A percentile compares a stretch with the other conserved stretches of the same genome.
Conservation (phyloP, 2,888 invertebrate species). For the Melipona beecheii region DNA sequence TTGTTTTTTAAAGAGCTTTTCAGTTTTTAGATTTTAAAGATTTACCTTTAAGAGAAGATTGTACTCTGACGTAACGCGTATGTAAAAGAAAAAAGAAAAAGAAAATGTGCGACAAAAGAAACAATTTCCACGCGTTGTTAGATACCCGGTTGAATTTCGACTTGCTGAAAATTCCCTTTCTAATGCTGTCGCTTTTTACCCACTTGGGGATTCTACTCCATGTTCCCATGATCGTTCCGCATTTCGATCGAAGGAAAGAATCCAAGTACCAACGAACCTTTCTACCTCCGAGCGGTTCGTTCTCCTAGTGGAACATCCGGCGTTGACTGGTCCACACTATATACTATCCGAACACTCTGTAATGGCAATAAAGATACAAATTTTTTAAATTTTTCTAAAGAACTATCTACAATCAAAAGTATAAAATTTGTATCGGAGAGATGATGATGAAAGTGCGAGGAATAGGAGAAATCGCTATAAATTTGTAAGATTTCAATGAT, state of each 20-base stretch:
- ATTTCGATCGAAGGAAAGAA: constrained; percentile 54
- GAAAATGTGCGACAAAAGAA: not conserved
- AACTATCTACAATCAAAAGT: too few species aligned
- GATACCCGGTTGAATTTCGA: constrained; percentile 22
- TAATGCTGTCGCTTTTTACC: constrained; percentile 38
- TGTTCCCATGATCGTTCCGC: constrained; percentile 61
- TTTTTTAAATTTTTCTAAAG: too few species aligned
- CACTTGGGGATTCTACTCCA: constrained; percentile 48
- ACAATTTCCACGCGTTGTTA: not conserved
- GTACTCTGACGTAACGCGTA: too few species aligned
- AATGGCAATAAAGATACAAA: too few species aligned
- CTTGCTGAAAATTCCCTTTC: constrained; percentile 49
- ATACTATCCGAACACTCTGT: too few species aligned
- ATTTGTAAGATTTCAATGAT: too few species aligned
- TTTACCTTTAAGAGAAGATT: too few species aligned
- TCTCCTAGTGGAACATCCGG: constrained; percentile 51
- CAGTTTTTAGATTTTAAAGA: too few species aligned
- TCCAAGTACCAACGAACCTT: constrained; percentile 49
- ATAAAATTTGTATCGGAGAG: too few species aligned
- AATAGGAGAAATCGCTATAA: too few species aligned
- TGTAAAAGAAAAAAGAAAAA: not conserved
- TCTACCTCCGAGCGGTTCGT: constrained; percentile 56
- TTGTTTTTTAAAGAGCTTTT: too few species aligned
- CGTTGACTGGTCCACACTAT: constrained; percentile 39
- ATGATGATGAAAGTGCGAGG: too few species aligned